Conservation (phyloP, 2,797 vertebrate species). For the Sarcoramphus papa region DNA sequence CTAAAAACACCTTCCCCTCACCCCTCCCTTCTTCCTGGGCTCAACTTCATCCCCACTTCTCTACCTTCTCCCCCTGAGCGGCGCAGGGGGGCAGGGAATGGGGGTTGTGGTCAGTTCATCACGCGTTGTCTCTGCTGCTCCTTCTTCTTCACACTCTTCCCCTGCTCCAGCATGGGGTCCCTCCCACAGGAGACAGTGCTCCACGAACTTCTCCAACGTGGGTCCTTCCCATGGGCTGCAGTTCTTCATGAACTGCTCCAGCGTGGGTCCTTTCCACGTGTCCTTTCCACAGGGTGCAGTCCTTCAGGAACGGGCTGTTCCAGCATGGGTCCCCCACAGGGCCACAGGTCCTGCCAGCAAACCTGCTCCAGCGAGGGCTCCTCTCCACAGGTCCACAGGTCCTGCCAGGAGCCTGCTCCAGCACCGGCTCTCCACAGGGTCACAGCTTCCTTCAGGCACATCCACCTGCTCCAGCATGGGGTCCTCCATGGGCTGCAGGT, state of each 20-base stretch:
- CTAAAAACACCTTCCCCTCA: not conserved
- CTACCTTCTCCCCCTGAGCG: too few species aligned
- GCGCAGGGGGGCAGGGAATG: not conserved
- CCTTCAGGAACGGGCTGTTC: not conserved
- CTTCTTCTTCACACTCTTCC: not conserved
- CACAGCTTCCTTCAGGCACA: not conserved
- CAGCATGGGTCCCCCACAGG: too few species aligned
- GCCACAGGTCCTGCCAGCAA: not conserved
- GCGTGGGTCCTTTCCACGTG: too few species aligned
- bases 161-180: not conserved
- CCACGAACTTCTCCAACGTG: not conserved
- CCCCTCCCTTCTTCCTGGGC: not conserved
- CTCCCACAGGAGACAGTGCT: not conserved
- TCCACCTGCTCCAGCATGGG: not conserved
- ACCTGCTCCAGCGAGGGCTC: not conserved
- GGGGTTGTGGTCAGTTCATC: not conserved
- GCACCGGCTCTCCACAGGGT: not conserved
- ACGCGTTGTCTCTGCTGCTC: not conserved
- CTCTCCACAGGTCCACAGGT: not conserved
- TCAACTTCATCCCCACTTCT: not conserved
- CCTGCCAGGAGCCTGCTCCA: not conserved
- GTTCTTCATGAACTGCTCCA: not conserved
- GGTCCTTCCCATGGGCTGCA: not conserved
- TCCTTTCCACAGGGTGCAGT: too few species aligned
- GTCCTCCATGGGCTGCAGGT: not conserved